Evolutionary conservation across 2,888 invertebrate genomes (phyloP).

Genomic region (Macaria notata): DNA sequence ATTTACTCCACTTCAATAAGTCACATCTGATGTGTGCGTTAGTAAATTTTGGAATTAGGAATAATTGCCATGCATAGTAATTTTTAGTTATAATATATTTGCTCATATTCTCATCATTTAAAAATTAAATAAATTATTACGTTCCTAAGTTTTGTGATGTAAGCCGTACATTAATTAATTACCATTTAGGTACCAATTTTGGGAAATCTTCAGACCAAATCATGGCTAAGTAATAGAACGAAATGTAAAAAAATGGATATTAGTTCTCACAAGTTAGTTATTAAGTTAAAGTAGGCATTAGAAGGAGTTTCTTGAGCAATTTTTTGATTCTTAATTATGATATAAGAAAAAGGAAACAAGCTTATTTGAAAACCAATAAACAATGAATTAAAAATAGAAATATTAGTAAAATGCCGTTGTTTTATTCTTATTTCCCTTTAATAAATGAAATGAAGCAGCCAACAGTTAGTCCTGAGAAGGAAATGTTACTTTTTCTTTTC

Average conservation of each 20-base stretch:
- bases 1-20: no score
- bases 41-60: no score
- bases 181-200: background rate
- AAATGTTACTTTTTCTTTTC: no score
- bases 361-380: slow-evolving; percentile 78
- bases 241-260: slow-evolving; percentile 28
- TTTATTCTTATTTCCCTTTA: slow-evolving; percentile 27
- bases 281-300: slow-evolving; percentile 74
- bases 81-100: no score
- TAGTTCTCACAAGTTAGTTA: slow-evolving; percentile 54
- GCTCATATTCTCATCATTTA: no score
- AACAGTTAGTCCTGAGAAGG: no score
- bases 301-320: slow-evolving; percentile 70
- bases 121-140: slow-evolving; percentile 13
- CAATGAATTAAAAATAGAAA: slow-evolving; percentile 79
- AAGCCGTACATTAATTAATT: slow-evolving; percentile 27
- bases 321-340: slow-evolving; percentile 69
- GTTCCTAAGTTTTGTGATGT: slow-evolving; percentile 37
- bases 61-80: no score
- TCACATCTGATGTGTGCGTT: no score
- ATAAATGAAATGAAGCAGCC: background rate
- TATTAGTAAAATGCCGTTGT: slow-evolving; percentile 65
- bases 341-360: slow-evolving; percentile 65
- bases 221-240: no score
- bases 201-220: no score